phyloP scores from a whole-genome alignment of 2,888 invertebrate genomes.

The Caprella mutica region DNA sequence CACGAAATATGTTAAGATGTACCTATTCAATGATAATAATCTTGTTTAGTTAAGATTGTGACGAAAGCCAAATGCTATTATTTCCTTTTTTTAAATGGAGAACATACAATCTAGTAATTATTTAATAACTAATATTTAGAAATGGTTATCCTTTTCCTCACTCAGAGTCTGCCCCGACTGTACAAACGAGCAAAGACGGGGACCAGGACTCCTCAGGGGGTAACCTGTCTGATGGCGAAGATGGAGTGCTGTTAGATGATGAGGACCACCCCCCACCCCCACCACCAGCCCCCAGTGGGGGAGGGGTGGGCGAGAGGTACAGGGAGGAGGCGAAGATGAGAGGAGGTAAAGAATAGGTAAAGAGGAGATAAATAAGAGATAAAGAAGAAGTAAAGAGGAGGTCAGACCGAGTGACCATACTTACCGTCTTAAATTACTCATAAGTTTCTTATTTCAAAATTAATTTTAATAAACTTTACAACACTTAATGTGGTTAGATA shows the following conservation, averaged over 20 bases:
- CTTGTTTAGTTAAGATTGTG: neutral
- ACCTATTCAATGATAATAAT: too few species aligned
- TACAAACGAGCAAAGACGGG: too few species aligned
- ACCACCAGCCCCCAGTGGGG: conserved; percentile 30
- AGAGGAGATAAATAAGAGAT: neutral
- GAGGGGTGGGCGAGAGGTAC: conserved; percentile 8
- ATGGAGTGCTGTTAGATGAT: conserved; percentile 21
- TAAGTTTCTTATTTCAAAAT: too few species aligned
- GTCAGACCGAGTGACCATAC: too few species aligned
- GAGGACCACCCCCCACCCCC: conserved; percentile 31
- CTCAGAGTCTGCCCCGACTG: too few species aligned
- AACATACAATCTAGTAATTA: neutral
- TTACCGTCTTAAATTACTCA: too few species aligned
- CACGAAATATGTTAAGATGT: too few species aligned
- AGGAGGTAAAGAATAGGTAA: conserved; percentile 9
- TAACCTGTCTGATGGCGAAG: conserved; percentile 24
- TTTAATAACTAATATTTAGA: neutral
- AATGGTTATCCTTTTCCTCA: too few species aligned
- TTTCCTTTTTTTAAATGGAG: neutral
- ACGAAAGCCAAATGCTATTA: neutral
- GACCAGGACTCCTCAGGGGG: conserved; percentile 8
- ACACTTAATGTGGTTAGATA: too few species aligned
- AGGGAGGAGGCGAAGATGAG: neutral
- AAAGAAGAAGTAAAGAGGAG: neutral
- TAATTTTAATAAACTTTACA: too few species aligned